Conservation (phyloP, 2,888 invertebrate species). For the Boloria euphrosyne region DNA sequence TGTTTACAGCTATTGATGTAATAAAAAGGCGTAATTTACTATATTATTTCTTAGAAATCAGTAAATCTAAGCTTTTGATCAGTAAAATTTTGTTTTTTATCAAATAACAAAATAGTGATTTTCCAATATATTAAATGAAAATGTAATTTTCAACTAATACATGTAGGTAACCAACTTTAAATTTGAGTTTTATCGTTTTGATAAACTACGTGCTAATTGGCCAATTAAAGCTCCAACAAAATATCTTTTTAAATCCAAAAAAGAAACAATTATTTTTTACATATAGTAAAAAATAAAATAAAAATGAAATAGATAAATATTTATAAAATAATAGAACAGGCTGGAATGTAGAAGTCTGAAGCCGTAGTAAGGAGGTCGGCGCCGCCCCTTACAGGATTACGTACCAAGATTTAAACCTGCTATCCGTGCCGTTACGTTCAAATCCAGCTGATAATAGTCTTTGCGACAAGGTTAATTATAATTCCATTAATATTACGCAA, state of each 20-base stretch:
- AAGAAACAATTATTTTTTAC: background rate
- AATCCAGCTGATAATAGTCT: constrained; percentile 35
- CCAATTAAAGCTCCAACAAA: too few relatives aligned
- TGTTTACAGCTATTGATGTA: too few relatives aligned
- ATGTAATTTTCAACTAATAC: too few relatives aligned
- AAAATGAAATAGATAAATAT: constrained; percentile 38
- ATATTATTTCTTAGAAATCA: too few relatives aligned
- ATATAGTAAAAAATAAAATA: constrained; percentile 36
- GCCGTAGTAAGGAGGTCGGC: constrained; percentile 74
- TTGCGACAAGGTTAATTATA: constrained; percentile 42
- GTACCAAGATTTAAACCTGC: constrained; percentile 69
- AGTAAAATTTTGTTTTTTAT: too few relatives aligned
- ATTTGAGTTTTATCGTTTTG: too few relatives aligned
- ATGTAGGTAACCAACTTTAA: too few relatives aligned
- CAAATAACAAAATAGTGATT: too few relatives aligned
- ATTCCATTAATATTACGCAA: constrained; percentile 36
- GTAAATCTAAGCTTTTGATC: too few relatives aligned
- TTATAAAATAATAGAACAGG: constrained; percentile 44
- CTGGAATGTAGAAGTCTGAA: constrained; percentile 63
- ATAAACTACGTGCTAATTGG: too few relatives aligned
- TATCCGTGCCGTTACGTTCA: constrained; percentile 34
- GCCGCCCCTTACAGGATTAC: constrained; percentile 78
- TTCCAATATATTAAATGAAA: too few relatives aligned
- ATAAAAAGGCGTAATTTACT: too few relatives aligned
- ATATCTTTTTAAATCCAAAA: background rate